Evolutionary conservation across 1,140 invertebrate genomes (phyloP), one percentile per base, ranked within the genome.

Genomic region (Drosophila bifasciata): DNA sequence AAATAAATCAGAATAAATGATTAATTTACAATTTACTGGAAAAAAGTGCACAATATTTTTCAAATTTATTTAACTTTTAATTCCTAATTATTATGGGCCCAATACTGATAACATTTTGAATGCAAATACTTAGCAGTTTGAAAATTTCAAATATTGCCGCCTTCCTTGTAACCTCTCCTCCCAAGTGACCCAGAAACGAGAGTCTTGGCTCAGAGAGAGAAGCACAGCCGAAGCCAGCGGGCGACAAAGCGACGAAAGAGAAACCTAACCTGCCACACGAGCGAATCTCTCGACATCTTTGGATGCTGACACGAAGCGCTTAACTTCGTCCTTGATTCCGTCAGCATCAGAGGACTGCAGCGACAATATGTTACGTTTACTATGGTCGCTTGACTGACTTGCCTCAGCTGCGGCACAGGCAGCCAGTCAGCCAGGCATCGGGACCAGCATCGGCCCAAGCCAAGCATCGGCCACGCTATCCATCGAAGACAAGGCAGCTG

Each of bases 191-290:
- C 66, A 85, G 63, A 66, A 86, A 80, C 67, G 50, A 40, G 63
- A 28, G 7, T 13, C 21, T 1, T 11, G 9, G n/a, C n/a, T n/a
- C n/a, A 11, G 19, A 50, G 66, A 71, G 55, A 78, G 83, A 64
- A 36, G 16, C 9, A 11, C 32, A 36, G 8, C 32, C 32, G 32
- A 36, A 36, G 32, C 9, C 32, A 13, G 3, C 32, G 11, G 39
- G 83, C 83, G 49, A 86, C 83, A 88, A 62, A 88, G 83, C 83
- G 32, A 72, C 83, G 83, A 66, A 86, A 88, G 84, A 86, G 79
- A 32, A 32, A 28, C 28, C 28, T 6, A 36, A 17, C 11, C 21
- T 17, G 39, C 1, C 8, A 40, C 28, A 23, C 15, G 16, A 15
- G 25, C 19, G 39, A 43, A 15, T n/a, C 23, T 28, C 25, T 11